Percentiles rank a stretch among this genome's conserved stretches.
Evolutionary conservation across 2,888 invertebrate genomes (phyloP).

Genomic region (Molorchus minor): DNA sequence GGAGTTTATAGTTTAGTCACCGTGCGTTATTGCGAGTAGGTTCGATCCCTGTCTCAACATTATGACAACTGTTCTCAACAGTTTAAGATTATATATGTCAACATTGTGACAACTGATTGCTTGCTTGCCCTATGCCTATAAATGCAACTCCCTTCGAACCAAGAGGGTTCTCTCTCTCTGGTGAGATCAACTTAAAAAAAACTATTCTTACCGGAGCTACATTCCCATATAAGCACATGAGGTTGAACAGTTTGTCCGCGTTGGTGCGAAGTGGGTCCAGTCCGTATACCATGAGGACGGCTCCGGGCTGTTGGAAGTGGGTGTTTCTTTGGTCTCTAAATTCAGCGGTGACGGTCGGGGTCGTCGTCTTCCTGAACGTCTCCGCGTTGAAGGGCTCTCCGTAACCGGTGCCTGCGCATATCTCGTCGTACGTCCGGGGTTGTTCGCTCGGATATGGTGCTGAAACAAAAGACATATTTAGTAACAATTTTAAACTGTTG

Average conservation of each 20-base stretch:
- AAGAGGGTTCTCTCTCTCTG: too few relatives aligned
- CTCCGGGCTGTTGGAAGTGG: conserved; percentile 73
- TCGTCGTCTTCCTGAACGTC: conserved; percentile 60
- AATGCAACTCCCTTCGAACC: too few relatives aligned
- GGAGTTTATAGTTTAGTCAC: too few relatives aligned
- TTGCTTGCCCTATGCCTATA: too few relatives aligned
- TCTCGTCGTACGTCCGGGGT: conserved; percentile 60
- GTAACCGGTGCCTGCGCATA: conserved; percentile 57
- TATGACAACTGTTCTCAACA: too few relatives aligned
- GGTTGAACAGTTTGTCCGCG: conserved; percentile 95
- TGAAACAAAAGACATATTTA: conserved; percentile 52
- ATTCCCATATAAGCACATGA: conserved; percentile 98
- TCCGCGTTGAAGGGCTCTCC: conserved; percentile 59
- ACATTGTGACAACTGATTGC: too few relatives aligned
- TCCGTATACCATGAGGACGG: conserved; percentile 98
- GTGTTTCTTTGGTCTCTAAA: conserved; percentile 52
- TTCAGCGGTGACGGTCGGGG: conserved; percentile 53
- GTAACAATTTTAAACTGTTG: too few relatives aligned
- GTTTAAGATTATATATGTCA: too few relatives aligned
- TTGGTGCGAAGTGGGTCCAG: conserved; percentile 93
- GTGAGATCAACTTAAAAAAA: not conserved
- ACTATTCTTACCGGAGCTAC: conserved; percentile 84
- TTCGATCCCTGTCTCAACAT: too few relatives aligned
- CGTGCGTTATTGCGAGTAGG: too few relatives aligned
- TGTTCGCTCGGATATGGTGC: conserved; percentile 57